Conservation (phyloP, 2,113 vertebrate genomes). For the Mastomys coucha region DNA sequence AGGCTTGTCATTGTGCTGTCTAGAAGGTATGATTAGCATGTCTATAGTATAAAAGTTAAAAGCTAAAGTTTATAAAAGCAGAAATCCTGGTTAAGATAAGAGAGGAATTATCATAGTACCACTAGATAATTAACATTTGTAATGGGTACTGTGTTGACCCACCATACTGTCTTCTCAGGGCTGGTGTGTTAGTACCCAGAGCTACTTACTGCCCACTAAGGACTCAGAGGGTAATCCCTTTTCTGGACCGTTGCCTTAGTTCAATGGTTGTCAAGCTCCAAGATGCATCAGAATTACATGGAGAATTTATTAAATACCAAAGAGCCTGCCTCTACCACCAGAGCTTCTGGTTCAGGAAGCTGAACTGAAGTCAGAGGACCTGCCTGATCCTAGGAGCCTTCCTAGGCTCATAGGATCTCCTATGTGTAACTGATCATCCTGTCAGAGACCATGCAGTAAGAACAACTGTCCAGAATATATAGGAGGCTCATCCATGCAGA, state of each 20-base stretch:
- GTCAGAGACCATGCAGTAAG: background rate
- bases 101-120: background rate
- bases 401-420: no score
- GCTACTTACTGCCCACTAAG: background rate
- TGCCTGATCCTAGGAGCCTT: background rate
- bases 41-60: background rate
- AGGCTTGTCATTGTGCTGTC: background rate
- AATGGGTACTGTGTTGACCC: fast-evolving
- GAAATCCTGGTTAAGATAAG: background rate
- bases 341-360: background rate
- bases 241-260: background rate
- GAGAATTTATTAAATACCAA: background rate
- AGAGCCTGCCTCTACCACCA: background rate
- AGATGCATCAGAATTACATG: background rate
- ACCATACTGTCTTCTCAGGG: background rate
- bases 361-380: background rate
- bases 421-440: background rate
- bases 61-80: background rate
- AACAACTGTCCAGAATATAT: background rate
- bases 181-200: background rate
- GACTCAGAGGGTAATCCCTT: background rate
- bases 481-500: background rate
- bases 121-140: background rate
- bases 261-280: background rate
- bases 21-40: background rate